Evolutionary conservation across 2,797 vertebrate genomes (phyloP).

Genomic region (Pipistrellus nathusii): DNA sequence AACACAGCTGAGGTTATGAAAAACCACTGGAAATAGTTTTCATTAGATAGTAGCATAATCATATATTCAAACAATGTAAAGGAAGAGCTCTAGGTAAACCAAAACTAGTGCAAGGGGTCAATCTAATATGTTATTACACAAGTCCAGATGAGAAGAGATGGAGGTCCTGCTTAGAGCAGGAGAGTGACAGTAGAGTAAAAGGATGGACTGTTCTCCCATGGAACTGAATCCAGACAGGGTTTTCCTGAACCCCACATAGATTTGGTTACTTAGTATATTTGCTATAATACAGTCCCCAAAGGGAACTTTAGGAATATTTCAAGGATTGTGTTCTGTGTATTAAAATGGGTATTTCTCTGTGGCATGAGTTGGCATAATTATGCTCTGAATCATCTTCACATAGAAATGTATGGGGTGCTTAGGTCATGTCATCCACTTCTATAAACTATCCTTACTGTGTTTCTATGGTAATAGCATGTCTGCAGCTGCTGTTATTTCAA

Average conservation of each 20-base stretch:
- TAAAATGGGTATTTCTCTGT: slow-evolving; percentile 58
- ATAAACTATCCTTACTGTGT: slow-evolving; percentile 68
- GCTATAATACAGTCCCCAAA: background rate
- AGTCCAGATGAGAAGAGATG: background rate
- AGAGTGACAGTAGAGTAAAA: background rate
- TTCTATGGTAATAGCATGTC: slow-evolving; percentile 76
- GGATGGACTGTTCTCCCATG: background rate
- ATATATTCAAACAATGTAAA: slow-evolving; percentile 29
- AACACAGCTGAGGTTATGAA: background rate
- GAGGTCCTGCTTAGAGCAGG: background rate
- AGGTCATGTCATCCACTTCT: slow-evolving; percentile 70
- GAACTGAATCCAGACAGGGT: background rate
- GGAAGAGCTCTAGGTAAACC: background rate
- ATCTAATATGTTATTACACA: background rate
- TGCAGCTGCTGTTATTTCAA: slow-evolving; percentile 75
- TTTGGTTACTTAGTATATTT: slow-evolving; percentile 15
- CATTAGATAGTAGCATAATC: background rate
- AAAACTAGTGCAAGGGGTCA: background rate
- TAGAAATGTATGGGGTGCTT: slow-evolving; percentile 29
- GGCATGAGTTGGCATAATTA: slow-evolving; percentile 63
- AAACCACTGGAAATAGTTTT: slow-evolving; percentile 17
- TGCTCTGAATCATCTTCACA: slow-evolving; percentile 61
- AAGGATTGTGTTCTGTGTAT: background rate
- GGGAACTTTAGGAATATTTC: background rate
- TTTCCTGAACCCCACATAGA: background rate